Conservation (phyloP, 1,140 invertebrate species). For the Ephestia elutella region DNA sequence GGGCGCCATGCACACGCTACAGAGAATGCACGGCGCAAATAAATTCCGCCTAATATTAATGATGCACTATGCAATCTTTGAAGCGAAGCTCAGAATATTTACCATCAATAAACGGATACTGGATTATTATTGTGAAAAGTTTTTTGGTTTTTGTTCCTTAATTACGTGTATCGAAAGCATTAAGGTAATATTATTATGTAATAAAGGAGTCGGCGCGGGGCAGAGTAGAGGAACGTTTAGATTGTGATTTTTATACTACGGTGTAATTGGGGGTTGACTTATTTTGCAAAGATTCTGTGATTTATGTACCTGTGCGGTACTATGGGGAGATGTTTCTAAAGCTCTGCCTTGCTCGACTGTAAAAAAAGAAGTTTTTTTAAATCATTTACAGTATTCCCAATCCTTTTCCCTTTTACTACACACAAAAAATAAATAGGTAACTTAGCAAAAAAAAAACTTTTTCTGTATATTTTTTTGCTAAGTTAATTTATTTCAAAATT, state of each 20-base stretch:
- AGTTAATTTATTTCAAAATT: no score
- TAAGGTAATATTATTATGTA: conserved; percentile 72
- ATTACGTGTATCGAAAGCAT: conserved; percentile 71
- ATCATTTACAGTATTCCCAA: conserved; percentile 9
- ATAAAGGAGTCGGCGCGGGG: conserved; percentile 53
- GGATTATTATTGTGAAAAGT: conserved; percentile 47
- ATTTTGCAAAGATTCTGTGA: conserved; percentile 66
- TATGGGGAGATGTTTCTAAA: conserved; percentile 39
- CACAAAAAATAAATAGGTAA: no score
- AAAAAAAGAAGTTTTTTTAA: conserved; percentile 50
- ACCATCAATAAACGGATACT: conserved; percentile 5
- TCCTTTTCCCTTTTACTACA: neutral
- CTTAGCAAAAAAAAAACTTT: no score
- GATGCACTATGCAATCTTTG: conserved; percentile 65
- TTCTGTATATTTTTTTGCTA: no score
- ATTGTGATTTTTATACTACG: conserved; percentile 68
- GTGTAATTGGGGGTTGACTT: conserved; percentile 48
- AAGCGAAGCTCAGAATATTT: conserved; percentile 44
- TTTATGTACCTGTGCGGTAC: conserved; percentile 66
- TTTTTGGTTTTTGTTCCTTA: conserved; percentile 76
- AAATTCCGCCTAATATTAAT: conserved; percentile 72
- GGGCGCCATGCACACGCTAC: conserved; percentile 46
- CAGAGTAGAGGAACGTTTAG: conserved; percentile 50
- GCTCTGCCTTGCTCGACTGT: conserved; percentile 51
- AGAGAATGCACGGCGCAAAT: conserved; percentile 62